Base-by-base conservation (phyloP, 2,797 vertebrate species). In the Falco cherrug region DNA sequence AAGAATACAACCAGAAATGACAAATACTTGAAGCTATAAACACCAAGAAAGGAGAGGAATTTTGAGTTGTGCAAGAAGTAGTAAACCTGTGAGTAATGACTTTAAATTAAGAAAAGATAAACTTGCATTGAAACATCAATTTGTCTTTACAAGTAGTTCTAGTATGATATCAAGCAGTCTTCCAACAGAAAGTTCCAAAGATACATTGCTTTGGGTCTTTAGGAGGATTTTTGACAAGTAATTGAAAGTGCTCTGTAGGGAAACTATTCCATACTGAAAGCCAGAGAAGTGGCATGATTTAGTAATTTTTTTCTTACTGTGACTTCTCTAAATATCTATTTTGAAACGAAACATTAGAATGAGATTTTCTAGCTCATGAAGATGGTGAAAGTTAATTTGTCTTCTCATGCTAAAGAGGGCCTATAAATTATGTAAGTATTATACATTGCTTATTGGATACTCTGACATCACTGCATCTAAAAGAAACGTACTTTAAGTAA, bases 11-110 rank as follows among this genome's bases (percentile, higher is more conserved):
- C 53, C 39, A 96, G 87, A 93, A 91, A 93, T 80, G 61, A 92
- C 50, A 96, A 94, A 94, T 71, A 78, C 39, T 94, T 93, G 76
- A 86, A 89, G 61, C 76, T 75, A 47, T 84, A 93, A 97, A 94
- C 81, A 89, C 90, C 91, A 86, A 91, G 94, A 91, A 97, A 95
- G 89, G 84, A 95, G 84, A 94, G 50, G 94, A 95, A 95, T 92
- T 93, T 70, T 5, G 69, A 13, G 59, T 91, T 92, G 86, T 93
- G 90, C 73, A 97, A 95, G 86, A 83, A 92, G 94, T 69, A 95
- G 87, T 61, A 95, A 92, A 93, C 84, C 35, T 89, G 28, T 76
- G 87, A 94, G 87, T 86, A 96, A 97, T 39, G 33, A 67, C 68
- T 91, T 92, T 71, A 94, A 91, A 92, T 89, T 89, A 89, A 83